Percentiles rank a stretch among this genome's conserved stretches.
Conservation (phyloP, 1,140 invertebrate genomes). For the Musca vetustissima region DNA sequence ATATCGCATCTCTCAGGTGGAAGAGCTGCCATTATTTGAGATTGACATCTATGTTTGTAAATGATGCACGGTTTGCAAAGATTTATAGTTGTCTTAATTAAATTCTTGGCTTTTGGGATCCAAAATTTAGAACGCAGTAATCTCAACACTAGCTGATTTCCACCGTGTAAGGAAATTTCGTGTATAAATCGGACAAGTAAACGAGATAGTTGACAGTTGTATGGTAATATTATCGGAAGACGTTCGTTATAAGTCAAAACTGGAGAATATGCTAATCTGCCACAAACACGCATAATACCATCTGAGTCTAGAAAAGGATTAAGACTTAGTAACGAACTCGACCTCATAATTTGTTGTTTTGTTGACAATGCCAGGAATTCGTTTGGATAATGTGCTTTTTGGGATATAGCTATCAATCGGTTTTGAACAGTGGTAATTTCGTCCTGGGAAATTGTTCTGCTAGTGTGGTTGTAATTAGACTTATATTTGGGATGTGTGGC, state of each 20-base stretch:
- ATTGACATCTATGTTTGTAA: neutral
- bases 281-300: neutral
- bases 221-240: no score
- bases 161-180: neutral
- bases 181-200: neutral
- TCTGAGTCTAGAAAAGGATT: neutral
- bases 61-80: neutral
- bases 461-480: no score
- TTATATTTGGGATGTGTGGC: no score
- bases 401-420: no score
- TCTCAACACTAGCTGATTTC: neutral
- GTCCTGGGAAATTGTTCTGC: no score
- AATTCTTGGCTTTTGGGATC: neutral
- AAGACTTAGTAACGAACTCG: neutral
- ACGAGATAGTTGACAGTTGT: no score
- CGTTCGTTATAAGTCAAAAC: no score
- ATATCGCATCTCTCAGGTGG: neutral
- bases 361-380: no score
- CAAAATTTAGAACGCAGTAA: neutral
- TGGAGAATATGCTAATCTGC: neutral
- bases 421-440: no score
- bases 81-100: neutral
- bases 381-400: no score
- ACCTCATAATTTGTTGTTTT: neutral
- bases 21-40: neutral